These are phyloP conservation scores for Stictonetta naevosa DNA, from an alignment of 2,113 vertebrate species.

Conservation along the genomic window DNA sequence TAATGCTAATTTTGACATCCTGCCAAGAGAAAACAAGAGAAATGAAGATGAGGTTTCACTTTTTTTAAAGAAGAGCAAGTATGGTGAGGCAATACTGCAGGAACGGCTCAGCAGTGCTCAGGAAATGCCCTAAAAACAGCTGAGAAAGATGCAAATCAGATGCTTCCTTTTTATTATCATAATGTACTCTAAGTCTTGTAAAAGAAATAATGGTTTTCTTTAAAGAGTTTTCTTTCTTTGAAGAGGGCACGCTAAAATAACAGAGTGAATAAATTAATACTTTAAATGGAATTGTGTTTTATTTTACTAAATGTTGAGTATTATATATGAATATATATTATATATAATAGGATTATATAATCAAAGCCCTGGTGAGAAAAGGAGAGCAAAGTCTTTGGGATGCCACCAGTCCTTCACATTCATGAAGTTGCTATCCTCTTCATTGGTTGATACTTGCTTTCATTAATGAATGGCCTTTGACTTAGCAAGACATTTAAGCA, in stretches of 20 bases:
- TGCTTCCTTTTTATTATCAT: neutral
- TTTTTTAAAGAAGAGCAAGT: neutral
- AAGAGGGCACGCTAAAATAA: neutral
- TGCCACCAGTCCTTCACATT: neutral
- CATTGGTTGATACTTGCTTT: neutral
- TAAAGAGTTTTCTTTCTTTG: neutral
- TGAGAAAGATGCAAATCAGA: neutral
- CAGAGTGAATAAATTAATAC: neutral
- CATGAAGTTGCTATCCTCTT: neutral
- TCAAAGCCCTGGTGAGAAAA: neutral
- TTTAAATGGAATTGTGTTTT: neutral
- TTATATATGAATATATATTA: no score
- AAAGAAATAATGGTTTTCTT: neutral
- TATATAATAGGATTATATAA: no score
- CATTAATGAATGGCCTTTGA: neutral
- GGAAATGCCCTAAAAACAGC: neutral
- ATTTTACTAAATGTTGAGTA: neutral
- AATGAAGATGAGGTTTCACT: neutral
- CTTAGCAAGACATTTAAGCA: neutral
- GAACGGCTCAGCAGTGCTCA: neutral
- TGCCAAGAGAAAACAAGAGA: neutral
- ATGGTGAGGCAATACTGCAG: neutral
- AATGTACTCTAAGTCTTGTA: neutral
- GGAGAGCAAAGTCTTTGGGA: neutral
- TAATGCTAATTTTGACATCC: neutral